Evolutionary conservation across 2,113 vertebrate genomes (phyloP).

Genomic region (Phrynosoma platyrhinos): DNA sequence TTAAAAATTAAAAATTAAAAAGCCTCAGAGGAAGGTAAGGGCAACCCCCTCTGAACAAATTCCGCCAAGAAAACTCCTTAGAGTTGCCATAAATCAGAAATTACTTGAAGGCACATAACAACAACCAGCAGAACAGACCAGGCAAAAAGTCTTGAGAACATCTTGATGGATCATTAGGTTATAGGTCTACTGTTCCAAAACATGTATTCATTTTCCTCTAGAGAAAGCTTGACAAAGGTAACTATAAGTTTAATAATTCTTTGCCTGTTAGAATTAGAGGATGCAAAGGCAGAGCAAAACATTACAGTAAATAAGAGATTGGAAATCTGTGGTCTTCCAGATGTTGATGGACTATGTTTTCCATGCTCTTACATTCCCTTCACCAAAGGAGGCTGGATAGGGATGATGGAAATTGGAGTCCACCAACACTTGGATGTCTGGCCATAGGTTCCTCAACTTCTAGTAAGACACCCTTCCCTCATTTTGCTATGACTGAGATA

Average conservation of each 20-base stretch:
- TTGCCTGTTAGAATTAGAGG: not conserved
- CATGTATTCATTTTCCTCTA: not conserved
- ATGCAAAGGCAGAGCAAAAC: not conserved
- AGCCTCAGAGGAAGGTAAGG: too few species aligned
- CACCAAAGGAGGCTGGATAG: not conserved
- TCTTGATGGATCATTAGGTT: not conserved
- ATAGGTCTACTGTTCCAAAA: not conserved
- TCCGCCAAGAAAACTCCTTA: too few species aligned
- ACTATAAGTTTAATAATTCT: not conserved
- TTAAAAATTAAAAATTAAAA: too few species aligned
- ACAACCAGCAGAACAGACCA: not conserved
- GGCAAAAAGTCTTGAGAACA: not conserved
- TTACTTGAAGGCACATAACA: too few species aligned
- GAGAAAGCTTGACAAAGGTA: not conserved
- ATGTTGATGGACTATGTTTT: not conserved
- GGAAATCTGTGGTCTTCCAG: not conserved
- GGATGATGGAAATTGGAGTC: not conserved
- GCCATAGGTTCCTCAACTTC: not conserved
- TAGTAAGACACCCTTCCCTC: not conserved
- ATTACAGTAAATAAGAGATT: not conserved
- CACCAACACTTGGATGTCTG: not conserved
- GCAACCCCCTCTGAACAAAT: too few species aligned
- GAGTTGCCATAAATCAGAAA: too few species aligned
- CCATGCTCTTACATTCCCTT: too few species aligned
- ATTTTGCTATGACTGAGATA: too few species aligned